Conservation (phyloP, 2,113 vertebrate species). For the Neoarius graeffei region DNA sequence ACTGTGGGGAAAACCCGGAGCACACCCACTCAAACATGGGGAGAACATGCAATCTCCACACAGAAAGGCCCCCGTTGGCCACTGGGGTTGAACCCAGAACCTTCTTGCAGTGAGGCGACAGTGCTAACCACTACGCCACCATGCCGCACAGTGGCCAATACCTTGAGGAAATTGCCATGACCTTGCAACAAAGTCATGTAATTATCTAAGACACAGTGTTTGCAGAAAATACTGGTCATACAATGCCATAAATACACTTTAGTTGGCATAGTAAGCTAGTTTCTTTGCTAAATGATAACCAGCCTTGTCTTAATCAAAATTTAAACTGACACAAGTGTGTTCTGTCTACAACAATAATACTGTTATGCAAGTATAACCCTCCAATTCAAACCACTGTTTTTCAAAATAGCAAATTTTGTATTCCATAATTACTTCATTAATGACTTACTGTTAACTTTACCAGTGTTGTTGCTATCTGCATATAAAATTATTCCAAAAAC, state of each 20-base stretch:
- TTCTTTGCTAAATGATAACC: neutral
- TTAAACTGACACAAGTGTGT: neutral
- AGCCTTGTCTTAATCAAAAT: neutral
- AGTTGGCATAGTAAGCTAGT: neutral
- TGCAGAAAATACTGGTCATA: neutral
- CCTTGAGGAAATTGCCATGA: neutral
- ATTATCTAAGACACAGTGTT: neutral
- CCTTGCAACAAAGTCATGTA: neutral
- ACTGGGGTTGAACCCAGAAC: too few species aligned
- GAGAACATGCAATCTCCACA: too few species aligned
- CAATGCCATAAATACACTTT: neutral
- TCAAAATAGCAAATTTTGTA: neutral
- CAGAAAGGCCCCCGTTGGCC: too few species aligned
- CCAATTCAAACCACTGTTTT: neutral
- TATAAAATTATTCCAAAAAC: neutral
- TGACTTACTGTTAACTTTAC: neutral
- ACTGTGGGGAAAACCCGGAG: too few species aligned
- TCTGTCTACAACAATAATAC: neutral
- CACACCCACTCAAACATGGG: too few species aligned
- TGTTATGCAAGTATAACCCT: neutral
- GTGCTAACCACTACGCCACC: too few species aligned
- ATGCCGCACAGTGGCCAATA: neutral
- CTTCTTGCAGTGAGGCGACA: too few species aligned
- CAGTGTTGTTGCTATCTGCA: neutral
- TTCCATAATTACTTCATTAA: slow-evolving; percentile 9